A percentile compares a stretch with the other conserved stretches of the same genome.
phyloP scores from a whole-genome alignment of 2,113 vertebrate species.

The Toxostoma redivivum region DNA sequence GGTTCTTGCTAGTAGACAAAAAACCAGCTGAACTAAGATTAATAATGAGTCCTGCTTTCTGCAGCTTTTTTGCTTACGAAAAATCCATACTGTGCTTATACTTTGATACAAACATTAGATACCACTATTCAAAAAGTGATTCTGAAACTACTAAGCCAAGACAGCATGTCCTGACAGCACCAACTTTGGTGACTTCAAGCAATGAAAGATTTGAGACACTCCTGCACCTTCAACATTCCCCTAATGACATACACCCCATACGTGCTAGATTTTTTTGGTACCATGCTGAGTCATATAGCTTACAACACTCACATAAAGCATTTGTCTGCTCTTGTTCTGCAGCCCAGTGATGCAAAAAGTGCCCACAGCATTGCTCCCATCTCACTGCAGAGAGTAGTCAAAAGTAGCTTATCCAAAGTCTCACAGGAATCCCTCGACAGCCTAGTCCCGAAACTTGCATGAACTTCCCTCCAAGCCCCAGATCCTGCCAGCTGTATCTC shows the following conservation, averaged over 20 bases:
- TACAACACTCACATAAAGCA: rapidly evolving
- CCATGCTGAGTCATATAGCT: neutral
- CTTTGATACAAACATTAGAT: neutral
- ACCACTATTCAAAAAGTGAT: neutral
- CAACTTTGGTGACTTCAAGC: neutral
- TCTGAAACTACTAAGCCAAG: neutral
- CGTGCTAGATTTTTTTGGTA: neutral
- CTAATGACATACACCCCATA: rapidly evolving
- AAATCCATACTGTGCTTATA: neutral
- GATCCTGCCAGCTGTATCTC: neutral
- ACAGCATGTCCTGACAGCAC: neutral
- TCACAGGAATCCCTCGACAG: neutral
- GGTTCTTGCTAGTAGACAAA: neutral
- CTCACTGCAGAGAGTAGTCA: rapidly evolving
- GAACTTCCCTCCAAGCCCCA: neutral
- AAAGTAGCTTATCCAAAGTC: neutral
- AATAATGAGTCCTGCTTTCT: neutral
- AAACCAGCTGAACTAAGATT: neutral
- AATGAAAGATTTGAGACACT: neutral
- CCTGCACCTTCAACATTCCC: neutral
- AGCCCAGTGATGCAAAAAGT: neutral
- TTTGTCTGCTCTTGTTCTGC: rapidly evolving
- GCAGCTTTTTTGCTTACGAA: neutral
- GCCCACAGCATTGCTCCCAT: rapidly evolving
- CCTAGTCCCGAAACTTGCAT: neutral